These are phyloP conservation scores for Spialia ferax DNA, from an alignment of 2,888 invertebrate species.

Conservation along the genomic window DNA sequence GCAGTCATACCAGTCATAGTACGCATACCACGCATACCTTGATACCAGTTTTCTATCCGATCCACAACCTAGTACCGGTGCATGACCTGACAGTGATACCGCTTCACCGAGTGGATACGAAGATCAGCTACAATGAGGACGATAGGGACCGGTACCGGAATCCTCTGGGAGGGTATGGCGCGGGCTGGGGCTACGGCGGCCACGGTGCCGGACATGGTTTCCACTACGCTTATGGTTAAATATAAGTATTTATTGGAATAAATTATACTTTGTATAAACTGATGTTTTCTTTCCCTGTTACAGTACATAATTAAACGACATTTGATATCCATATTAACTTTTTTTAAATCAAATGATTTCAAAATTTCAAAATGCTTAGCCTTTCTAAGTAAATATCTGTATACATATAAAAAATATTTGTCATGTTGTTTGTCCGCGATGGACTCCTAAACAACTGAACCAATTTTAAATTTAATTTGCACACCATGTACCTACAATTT, in stretches of 20 bases:
- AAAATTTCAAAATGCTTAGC: too few relatives aligned
- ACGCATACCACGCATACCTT: slow-evolving; percentile 54
- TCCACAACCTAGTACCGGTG: slow-evolving; percentile 60
- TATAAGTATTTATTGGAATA: slow-evolving; percentile 42
- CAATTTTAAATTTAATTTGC: too few relatives aligned
- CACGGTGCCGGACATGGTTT: slow-evolving; percentile 79
- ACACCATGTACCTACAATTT: too few relatives aligned
- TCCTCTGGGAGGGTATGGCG: slow-evolving; percentile 74
- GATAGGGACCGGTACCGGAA: slow-evolving; percentile 64
- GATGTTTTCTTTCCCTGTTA: slow-evolving; percentile 11
- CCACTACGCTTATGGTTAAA: slow-evolving; percentile 66
- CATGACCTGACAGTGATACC: slow-evolving; percentile 77
- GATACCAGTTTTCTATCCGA: slow-evolving; percentile 57
- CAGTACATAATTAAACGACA: too few relatives aligned
- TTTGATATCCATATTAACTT: too few relatives aligned
- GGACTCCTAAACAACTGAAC: too few relatives aligned
- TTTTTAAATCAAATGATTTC: too few relatives aligned
- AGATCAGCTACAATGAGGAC: slow-evolving; percentile 47
- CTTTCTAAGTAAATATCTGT: too few relatives aligned
- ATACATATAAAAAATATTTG: too few relatives aligned
- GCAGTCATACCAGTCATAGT: slow-evolving; percentile 50
- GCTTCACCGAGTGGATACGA: slow-evolving; percentile 56
- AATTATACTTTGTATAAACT: slow-evolving; percentile 10
- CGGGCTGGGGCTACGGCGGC: slow-evolving; percentile 71
- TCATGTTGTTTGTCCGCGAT: too few relatives aligned